Evolutionary conservation across 2,888 invertebrate genomes (phyloP).

Genomic region (Glaucopsyche alexis): DNA sequence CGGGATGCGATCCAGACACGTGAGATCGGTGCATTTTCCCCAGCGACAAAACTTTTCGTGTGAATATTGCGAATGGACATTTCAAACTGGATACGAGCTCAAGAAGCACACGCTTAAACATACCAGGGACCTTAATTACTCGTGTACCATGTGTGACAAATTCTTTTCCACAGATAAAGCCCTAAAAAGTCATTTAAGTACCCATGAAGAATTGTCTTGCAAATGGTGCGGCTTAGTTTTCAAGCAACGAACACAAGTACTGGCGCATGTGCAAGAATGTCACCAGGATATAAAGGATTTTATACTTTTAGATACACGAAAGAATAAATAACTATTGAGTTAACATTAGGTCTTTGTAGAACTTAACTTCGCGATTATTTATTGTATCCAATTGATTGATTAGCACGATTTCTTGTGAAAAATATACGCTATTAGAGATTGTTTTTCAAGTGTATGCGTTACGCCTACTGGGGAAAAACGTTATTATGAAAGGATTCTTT

Average conservation of each 20-base stretch:
- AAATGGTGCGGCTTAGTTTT: conserved; percentile 56
- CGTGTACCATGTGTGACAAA: conserved; percentile 62
- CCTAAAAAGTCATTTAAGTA: conserved; percentile 58
- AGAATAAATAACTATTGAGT: background rate
- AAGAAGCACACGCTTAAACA: conserved; percentile 67
- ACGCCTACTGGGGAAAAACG: too few species aligned
- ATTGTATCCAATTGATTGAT: too few species aligned
- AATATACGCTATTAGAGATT: too few species aligned
- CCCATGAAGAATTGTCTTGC: conserved; percentile 57
- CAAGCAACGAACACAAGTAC: conserved; percentile 50
- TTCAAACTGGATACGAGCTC: conserved; percentile 64
- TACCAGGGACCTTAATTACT: conserved; percentile 59
- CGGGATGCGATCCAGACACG: conserved; percentile 61
- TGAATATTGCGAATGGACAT: conserved; percentile 62
- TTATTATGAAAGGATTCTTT: too few species aligned
- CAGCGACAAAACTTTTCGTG: conserved; percentile 56
- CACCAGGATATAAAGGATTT: conserved; percentile 47
- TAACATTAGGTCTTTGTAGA: too few species aligned
- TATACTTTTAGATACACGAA: conserved; percentile 30
- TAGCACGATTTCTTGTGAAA: too few species aligned
- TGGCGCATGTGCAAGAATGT: conserved; percentile 50
- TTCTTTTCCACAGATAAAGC: conserved; percentile 59
- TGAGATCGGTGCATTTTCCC: conserved; percentile 61
- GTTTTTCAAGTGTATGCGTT: too few species aligned
- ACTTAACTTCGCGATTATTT: too few species aligned